Base-by-base conservation (phyloP, 1,140 invertebrate genomes). In the Drosophila erecta region DNA sequence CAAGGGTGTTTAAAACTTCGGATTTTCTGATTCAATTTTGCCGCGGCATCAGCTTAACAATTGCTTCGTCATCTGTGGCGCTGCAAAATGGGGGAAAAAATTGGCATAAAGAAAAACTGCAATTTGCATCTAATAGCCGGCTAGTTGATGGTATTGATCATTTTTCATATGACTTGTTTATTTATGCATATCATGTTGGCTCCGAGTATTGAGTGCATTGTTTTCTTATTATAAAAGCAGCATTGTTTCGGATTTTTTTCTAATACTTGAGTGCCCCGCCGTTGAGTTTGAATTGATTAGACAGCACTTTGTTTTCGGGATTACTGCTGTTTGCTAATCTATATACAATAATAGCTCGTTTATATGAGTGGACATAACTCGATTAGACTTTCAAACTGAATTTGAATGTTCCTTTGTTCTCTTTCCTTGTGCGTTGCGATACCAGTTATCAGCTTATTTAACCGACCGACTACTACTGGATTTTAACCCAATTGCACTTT, bases 101-200 rank as follows among this genome's bases (percentile, higher is more conserved):
- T 1, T 17, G 17, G 7, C 3, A 35, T 38, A 62, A 35, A 12
- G 12, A 69, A 74, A 80, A 80, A 54, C 22, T 24, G 40, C 49
- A 66, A 71, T 76, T 79, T 78, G 69, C 61, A 81, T 78, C 69
- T 74, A 74, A 70, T 70, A 49, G 66, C 35, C 7, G 38, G 49
- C 41, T 70, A 12, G 64, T 70, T 69, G 14, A 54, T 59, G 60
- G 15, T 47, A 2, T 47, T 76, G 57, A 73, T 77, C 43, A 66
- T 66, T 77, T 66, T 58, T 44, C 41, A 56, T 53, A 50, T 27
- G 64, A 38, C 51, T 49, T 46, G 55, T 78, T 78, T 59, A 81
- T 81, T 81, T 66, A 77, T 81, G 79, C 79, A 72, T 64, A 62
- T 81, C 74, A 79, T 65, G 69, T 49, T 58, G 47, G 46, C 37